These are phyloP conservation scores for Zosterops hypoxanthus DNA, from an alignment of 2,113 vertebrate species.

Conservation along the genomic window DNA sequence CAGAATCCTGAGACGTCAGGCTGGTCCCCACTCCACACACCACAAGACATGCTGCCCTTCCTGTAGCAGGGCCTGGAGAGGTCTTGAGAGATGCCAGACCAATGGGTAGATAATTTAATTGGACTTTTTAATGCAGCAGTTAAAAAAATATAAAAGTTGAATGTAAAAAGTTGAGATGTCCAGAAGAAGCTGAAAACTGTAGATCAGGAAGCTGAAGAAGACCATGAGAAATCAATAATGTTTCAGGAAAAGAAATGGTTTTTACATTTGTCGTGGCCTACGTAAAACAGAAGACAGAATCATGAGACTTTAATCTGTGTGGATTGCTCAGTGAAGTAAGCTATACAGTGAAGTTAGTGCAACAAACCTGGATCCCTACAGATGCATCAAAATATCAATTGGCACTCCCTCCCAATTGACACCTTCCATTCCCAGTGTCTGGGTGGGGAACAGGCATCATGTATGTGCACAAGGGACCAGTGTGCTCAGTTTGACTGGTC, in stretches of 20 bases:
- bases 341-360: background rate
- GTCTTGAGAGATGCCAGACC: background rate
- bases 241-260: background rate
- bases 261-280: background rate
- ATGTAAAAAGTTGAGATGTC: background rate
- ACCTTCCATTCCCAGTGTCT: accelerated
- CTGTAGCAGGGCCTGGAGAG: background rate
- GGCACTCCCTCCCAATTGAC: background rate
- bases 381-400: accelerated
- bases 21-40: accelerated
- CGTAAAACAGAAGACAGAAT: background rate
- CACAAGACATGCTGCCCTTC: accelerated
- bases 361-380: background rate
- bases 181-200: background rate
- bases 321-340: background rate
- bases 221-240: accelerated
- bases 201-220: background rate
- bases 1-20: background rate
- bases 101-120: background rate
- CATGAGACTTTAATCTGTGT: background rate
- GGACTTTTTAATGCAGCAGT: background rate
- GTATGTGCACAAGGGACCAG: accelerated
- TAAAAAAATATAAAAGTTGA: background rate
- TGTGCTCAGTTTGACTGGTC: background rate
- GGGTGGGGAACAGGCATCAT: background rate